Conservation (phyloP, 92 coral and sea anemone genomes). For the Palythoa grandiflora region DNA sequence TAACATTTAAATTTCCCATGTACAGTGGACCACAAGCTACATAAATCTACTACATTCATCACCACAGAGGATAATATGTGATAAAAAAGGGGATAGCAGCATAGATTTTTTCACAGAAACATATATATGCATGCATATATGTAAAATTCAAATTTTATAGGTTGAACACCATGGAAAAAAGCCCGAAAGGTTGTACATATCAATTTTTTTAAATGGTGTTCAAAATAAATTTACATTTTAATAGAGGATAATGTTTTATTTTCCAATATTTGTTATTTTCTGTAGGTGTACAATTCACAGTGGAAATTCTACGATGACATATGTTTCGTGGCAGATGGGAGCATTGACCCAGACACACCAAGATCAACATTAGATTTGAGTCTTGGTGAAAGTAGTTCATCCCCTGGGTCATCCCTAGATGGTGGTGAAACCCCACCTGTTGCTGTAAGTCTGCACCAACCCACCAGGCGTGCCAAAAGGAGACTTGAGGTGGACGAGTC, state of each 20-base stretch:
- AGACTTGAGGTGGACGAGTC: slow-evolving; percentile 1
- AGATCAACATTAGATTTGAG: background rate
- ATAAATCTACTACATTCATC: background rate
- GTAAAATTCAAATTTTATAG: background rate
- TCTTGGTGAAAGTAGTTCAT: background rate
- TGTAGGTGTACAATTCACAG: slow-evolving; percentile 9
- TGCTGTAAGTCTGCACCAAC: background rate
- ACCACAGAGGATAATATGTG: background rate
- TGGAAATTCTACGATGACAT: background rate
- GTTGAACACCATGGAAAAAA: slow-evolving; percentile 7
- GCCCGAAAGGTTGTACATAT: slow-evolving; percentile 1
- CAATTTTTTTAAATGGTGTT: background rate
- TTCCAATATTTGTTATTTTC: slow-evolving; percentile 1
- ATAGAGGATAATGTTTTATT: background rate
- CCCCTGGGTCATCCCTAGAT: slow-evolving; percentile 5
- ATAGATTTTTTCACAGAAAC: background rate
- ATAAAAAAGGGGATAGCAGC: slow-evolving; percentile 8
- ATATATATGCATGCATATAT: background rate
- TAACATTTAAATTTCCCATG: slow-evolving; percentile 7
- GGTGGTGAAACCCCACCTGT: slow-evolving; percentile 15
- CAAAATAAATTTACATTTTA: background rate
- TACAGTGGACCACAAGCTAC: slow-evolving; percentile 10
- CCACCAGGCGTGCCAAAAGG: background rate
- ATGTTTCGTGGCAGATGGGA: slow-evolving; percentile 4
- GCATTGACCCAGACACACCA: background rate